Conservation (phyloP, 1,140 invertebrate species). For the Marisa cornuarietis region DNA sequence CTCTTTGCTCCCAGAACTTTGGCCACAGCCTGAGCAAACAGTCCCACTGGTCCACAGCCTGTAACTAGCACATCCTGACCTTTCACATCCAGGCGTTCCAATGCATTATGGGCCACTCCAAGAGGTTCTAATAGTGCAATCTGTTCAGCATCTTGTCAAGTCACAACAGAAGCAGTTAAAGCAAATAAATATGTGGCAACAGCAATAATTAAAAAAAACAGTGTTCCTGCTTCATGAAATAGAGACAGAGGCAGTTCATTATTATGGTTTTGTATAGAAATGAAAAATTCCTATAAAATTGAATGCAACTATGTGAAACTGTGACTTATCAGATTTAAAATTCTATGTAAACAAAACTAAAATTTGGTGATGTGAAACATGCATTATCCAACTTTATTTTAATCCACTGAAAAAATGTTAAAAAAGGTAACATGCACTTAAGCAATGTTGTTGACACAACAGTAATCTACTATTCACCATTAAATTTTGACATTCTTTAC, state of each 20-base stretch:
- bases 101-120: constrained; percentile 59
- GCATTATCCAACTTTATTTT: too few relatives aligned
- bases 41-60: constrained; percentile 57
- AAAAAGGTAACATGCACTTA: too few relatives aligned
- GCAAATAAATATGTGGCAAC: not conserved
- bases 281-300: too few relatives aligned
- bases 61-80: constrained; percentile 57
- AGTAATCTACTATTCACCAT: too few relatives aligned
- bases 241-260: not conserved
- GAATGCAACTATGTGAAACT: too few relatives aligned
- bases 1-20: constrained; percentile 58
- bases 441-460: too few relatives aligned
- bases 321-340: too few relatives aligned
- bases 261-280: not conserved
- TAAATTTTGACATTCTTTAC: too few relatives aligned
- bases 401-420: too few relatives aligned
- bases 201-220: not conserved
- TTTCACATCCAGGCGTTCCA: constrained; percentile 52
- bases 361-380: not conserved
- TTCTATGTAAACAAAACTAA: too few relatives aligned
- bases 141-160: constrained; percentile 46
- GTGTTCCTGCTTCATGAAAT: not conserved
- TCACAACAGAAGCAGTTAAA: not conserved
- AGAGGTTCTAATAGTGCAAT: constrained; percentile 59
- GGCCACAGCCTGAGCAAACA: constrained; percentile 48